Percentiles rank a stretch among this genome's conserved stretches.
These are phyloP conservation scores for Eudiplozoon nipponicum DNA, from an alignment of 2,888 invertebrate species.

Conservation along the genomic window DNA sequence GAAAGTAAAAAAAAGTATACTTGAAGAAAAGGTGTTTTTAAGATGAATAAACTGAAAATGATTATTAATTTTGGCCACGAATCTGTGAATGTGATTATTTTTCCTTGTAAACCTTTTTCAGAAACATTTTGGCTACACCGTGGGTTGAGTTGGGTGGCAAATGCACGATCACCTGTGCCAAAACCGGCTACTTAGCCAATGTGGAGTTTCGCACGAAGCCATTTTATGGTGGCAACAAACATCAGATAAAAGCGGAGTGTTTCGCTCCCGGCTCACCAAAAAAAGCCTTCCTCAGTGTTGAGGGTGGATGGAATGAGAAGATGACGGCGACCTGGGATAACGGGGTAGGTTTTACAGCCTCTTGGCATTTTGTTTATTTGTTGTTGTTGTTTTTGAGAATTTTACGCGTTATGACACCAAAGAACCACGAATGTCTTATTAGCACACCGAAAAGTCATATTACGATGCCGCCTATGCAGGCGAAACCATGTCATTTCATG, in stretches of 20 bases:
- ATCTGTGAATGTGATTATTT: too few species aligned
- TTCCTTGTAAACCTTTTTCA: constrained; percentile 21
- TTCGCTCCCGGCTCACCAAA: constrained; percentile 34
- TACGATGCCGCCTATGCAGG: too few species aligned
- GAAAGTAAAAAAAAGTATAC: too few species aligned
- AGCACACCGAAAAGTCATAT: too few species aligned
- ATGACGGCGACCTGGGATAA: constrained; percentile 68
- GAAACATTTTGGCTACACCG: constrained; percentile 76
- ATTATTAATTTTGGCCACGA: too few species aligned
- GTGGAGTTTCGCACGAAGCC: constrained; percentile 87
- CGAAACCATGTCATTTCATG: too few species aligned
- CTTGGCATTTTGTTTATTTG: too few species aligned
- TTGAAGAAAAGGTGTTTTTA: too few species aligned
- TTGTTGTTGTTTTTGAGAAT: too few species aligned
- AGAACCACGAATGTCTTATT: too few species aligned
- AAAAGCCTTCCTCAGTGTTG: constrained; percentile 52
- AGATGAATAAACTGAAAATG: too few species aligned
- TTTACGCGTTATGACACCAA: too few species aligned
- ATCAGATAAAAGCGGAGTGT: constrained; percentile 36
- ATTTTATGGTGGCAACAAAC: constrained; percentile 77
- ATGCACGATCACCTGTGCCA: constrained; percentile 53
- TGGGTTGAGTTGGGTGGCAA: constrained; percentile 93
- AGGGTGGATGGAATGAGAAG: constrained; percentile 79
- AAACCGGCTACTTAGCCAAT: constrained; percentile 63
- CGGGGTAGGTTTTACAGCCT: constrained; percentile 24